Conservation (phyloP, 2,113 vertebrate genomes). For the Solea senegalensis region DNA sequence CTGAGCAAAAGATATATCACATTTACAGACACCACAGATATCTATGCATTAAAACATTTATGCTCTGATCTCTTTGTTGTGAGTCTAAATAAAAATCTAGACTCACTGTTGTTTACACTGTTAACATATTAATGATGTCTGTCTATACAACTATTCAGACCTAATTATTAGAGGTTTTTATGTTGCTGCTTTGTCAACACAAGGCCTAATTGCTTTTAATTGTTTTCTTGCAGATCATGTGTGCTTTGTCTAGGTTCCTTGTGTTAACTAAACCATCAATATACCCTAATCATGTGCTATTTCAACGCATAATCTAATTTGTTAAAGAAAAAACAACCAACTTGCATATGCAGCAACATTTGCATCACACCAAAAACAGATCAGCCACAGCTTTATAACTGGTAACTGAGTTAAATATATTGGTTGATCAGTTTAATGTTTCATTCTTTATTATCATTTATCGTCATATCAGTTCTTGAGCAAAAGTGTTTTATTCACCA, state of each 20-base stretch:
- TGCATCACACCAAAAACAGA: no score
- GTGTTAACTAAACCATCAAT: background rate
- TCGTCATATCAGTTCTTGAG: no score
- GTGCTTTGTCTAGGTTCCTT: slow-evolving; percentile 5
- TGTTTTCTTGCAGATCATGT: slow-evolving; percentile 11
- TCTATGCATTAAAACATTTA: background rate
- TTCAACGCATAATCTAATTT: no score
- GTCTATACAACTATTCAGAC: slow-evolving; percentile 16
- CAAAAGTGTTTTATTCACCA: no score
- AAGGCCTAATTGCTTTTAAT: slow-evolving; percentile 9
- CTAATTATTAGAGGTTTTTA: slow-evolving; percentile 15
- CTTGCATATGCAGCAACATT: background rate
- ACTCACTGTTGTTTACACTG: slow-evolving; percentile 1
- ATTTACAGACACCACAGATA: no score
- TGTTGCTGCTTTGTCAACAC: slow-evolving; percentile 20
- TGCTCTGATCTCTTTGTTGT: background rate
- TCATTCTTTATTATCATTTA: no score
- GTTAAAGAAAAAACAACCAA: background rate
- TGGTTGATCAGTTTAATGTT: no score
- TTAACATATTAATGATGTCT: no score
- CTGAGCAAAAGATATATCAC: no score
- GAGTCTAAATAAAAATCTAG: background rate
- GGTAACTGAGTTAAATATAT: no score
- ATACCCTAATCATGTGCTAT: no score
- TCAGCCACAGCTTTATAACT: no score